phyloP scores from a whole-genome alignment of 2,797 vertebrate genomes.

The Mormyrus hasselquistii region DNA sequence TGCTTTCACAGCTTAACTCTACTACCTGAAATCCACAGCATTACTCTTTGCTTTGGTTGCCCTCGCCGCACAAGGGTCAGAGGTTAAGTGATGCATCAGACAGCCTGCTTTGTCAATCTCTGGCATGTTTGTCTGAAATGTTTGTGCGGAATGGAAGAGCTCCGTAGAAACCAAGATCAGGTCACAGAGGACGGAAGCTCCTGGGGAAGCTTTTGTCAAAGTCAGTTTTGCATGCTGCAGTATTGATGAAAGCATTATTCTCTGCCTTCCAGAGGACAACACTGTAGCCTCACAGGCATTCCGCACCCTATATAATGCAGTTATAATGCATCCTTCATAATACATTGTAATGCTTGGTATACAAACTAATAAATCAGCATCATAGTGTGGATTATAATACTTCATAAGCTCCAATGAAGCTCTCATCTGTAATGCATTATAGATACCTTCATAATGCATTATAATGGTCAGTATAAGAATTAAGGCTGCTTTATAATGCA shows the following conservation, averaged over 20 bases:
- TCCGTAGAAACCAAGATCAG: not conserved
- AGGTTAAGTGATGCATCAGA: constrained; percentile 16
- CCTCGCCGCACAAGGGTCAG: not conserved
- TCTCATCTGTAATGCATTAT: not conserved
- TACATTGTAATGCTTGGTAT: not conserved
- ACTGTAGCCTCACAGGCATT: not conserved
- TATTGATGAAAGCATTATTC: constrained; percentile 14
- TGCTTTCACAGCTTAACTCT: not conserved
- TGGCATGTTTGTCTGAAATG: constrained; percentile 14
- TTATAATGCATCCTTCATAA: not conserved
- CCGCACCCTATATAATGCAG: not conserved
- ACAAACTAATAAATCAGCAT: not conserved
- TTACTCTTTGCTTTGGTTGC: not conserved
- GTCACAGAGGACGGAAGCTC: not conserved
- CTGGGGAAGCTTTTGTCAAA: not conserved
- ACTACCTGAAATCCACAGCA: not conserved
- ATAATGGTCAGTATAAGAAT: not conserved
- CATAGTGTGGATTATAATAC: not conserved
- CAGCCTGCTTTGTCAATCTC: not conserved
- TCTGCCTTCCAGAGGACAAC: not conserved
- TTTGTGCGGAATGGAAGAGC: not conserved
- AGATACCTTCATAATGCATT: not conserved
- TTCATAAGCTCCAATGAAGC: not conserved
- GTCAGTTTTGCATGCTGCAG: not conserved
- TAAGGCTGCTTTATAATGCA: not conserved